A percentile compares a stretch with the other conserved stretches of the same genome.
These are phyloP conservation scores for Drosophila nikananu DNA, from an alignment of 1,140 invertebrate genomes.

Conservation along the genomic window DNA sequence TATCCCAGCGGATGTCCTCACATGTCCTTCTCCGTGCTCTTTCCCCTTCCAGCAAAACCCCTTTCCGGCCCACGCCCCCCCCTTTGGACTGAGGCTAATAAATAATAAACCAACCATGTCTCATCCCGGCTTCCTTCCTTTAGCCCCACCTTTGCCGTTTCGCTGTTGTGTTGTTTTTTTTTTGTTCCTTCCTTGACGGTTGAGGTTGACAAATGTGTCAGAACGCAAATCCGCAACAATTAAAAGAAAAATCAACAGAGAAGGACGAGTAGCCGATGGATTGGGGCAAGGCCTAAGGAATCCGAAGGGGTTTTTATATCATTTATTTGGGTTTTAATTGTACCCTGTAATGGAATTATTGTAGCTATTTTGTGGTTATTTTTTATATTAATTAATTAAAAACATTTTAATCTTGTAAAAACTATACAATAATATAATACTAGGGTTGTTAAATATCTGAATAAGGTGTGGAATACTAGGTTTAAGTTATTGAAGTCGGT, in stretches of 20 bases:
- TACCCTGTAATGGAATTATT: neutral
- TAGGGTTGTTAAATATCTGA: too few species aligned
- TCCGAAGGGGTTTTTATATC: neutral
- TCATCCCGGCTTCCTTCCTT: conserved; percentile 29
- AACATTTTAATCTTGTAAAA: too few species aligned
- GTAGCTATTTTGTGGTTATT: neutral
- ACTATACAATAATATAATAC: too few species aligned
- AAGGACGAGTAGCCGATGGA: conserved; percentile 32
- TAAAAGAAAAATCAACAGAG: conserved; percentile 85
- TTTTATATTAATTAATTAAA: too few species aligned
- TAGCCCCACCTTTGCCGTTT: neutral
- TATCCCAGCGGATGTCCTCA: conserved; percentile 74
- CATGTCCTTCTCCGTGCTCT: conserved; percentile 45
- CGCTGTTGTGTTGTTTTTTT: neutral
- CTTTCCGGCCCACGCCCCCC: neutral
- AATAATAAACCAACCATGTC: conserved; percentile 71
- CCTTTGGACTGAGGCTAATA: conserved; percentile 65
- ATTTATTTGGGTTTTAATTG: neutral
- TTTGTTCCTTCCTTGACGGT: conserved; percentile 49
- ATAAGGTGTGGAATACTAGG: neutral
- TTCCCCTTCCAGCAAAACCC: neutral
- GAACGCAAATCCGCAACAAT: conserved; percentile 85
- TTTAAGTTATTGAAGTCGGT: too few species aligned
- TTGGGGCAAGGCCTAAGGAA: conserved; percentile 1
- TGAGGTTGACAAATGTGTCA: conserved; percentile 85